These are phyloP conservation scores for Litocranius walleri DNA, from an alignment of 2,113 vertebrate genomes.

Conservation along the genomic window DNA sequence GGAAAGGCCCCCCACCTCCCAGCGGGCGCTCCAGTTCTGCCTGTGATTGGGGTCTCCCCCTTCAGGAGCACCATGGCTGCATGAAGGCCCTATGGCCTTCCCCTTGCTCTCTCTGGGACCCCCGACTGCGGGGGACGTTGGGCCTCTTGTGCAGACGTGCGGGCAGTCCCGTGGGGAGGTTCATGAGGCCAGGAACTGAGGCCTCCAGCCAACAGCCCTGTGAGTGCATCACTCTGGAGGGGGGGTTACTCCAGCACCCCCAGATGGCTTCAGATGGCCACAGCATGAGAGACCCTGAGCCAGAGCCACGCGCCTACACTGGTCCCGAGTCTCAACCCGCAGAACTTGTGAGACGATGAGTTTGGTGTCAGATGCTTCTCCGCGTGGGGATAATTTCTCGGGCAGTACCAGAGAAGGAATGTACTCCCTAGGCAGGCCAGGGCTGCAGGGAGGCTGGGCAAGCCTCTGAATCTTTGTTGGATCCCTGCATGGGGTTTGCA, in stretches of 20 bases:
- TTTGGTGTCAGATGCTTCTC: not conserved
- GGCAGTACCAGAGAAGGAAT: accelerated
- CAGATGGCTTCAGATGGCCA: not conserved
- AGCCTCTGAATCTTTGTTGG: not conserved
- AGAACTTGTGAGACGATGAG: not conserved
- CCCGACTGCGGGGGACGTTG: accelerated
- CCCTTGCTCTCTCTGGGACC: not conserved
- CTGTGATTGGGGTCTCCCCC: not conserved
- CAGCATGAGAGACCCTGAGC: not conserved
- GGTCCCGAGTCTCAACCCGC: accelerated
- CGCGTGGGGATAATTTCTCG: not conserved
- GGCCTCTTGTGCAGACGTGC: not conserved
- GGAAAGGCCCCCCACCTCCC: no score
- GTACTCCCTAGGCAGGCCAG: not conserved
- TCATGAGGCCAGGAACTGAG: not conserved
- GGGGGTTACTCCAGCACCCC: accelerated
- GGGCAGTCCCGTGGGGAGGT: not conserved
- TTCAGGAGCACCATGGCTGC: not conserved
- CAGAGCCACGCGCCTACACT: accelerated
- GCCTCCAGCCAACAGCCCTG: not conserved
- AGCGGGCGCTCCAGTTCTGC: not conserved
- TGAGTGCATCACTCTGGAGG: not conserved
- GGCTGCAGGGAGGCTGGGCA: not conserved
- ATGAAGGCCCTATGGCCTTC: not conserved
- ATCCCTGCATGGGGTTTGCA: no score